Conservation (phyloP, 2,797 vertebrate species). For the Emydoidea blandingii region DNA sequence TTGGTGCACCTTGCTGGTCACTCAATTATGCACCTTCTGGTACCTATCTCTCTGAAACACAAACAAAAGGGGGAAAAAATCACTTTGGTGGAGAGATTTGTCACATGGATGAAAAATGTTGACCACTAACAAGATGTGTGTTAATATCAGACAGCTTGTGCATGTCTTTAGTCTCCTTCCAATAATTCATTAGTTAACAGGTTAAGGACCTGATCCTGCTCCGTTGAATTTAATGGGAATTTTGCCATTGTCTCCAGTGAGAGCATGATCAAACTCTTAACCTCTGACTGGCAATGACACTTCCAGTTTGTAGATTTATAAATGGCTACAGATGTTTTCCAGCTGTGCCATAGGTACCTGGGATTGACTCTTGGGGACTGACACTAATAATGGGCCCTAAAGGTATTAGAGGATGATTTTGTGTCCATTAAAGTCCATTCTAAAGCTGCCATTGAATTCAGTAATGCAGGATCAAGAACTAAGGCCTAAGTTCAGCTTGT, state of each 20-base stretch:
- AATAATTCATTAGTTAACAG: background rate
- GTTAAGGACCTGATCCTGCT: background rate
- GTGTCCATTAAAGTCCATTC: background rate
- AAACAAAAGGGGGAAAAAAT: background rate
- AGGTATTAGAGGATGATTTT: background rate
- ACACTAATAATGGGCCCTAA: fast-evolving
- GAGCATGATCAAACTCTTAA: background rate
- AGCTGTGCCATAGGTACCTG: background rate
- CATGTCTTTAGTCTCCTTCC: background rate
- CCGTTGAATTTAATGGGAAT: background rate
- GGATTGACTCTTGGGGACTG: background rate
- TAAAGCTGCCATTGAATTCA: too few relatives aligned
- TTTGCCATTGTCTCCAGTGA: background rate
- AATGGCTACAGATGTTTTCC: background rate
- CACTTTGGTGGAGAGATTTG: background rate
- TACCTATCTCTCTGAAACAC: background rate
- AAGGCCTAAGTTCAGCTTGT: background rate
- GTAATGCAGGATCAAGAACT: background rate
- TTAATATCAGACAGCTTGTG: background rate
- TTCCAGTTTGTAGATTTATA: fast-evolving
- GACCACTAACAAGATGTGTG: fast-evolving
- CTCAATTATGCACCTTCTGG: background rate
- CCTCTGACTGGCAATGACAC: background rate
- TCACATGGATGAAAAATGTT: background rate
- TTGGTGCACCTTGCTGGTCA: background rate